Percentiles rank a stretch among this genome's conserved stretches.
phyloP scores from a whole-genome alignment of 2,797 vertebrate genomes.

The Rhynchotus rufescens region DNA sequence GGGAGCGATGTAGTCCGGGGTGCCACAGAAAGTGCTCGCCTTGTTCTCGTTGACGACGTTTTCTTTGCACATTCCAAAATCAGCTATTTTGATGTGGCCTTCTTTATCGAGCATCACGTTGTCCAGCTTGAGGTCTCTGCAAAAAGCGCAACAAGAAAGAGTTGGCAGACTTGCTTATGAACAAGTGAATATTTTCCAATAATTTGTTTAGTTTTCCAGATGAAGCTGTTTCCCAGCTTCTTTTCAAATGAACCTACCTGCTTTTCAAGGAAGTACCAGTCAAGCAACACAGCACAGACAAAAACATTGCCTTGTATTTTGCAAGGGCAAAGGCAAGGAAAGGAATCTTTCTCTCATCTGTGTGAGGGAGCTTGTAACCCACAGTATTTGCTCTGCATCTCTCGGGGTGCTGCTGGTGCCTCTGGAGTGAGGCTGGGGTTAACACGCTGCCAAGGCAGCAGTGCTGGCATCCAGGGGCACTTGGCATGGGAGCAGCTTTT shows the following conservation, averaged over 20 bases:
- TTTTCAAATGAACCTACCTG: background rate
- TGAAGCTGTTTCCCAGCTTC: background rate
- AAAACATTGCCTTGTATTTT: background rate
- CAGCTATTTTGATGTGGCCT: conserved; percentile 97
- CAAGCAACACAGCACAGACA: background rate
- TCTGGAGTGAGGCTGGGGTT: background rate
- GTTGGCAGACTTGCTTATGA: background rate
- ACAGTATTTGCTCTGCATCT: background rate
- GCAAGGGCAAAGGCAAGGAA: background rate
- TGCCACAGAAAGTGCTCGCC: conserved; percentile 96
- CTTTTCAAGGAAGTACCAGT: background rate
- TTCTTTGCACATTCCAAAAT: conserved; percentile 99
- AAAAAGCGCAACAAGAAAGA: background rate
- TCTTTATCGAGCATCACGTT: conserved; percentile 95
- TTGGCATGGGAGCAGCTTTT: background rate
- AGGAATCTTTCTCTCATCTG: background rate
- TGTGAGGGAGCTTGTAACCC: background rate
- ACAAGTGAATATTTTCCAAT: accelerated
- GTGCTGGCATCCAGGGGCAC: background rate
- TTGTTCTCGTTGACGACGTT: conserved; percentile 85
- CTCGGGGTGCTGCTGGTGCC: background rate
- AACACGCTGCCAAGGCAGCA: background rate
- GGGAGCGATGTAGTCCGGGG: conserved; percentile 97
- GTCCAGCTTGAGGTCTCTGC: conserved; percentile 96
- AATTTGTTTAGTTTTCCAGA: background rate